Evolutionary conservation across 2,113 vertebrate genomes (phyloP).

Genomic region (Nothocercus julius): DNA sequence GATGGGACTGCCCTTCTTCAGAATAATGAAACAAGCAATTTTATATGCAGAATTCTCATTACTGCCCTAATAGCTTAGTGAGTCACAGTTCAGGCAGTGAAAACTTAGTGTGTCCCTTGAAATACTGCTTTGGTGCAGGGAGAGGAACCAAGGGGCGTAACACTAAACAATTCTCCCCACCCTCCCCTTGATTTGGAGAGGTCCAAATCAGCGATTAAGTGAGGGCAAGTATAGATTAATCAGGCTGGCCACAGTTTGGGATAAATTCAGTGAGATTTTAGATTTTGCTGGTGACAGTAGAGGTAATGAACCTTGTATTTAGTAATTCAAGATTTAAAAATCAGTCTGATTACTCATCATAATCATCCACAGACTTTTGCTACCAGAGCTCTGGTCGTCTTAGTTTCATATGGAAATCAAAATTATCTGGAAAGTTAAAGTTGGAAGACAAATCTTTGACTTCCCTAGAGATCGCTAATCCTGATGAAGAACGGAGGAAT

Average conservation of each 20-base stretch:
- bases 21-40: neutral
- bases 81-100: neutral
- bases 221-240: neutral
- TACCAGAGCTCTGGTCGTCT: neutral
- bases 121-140: too few relatives aligned
- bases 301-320: neutral
- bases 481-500: accelerated
- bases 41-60: neutral
- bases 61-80: neutral
- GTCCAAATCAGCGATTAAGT: neutral
- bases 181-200: neutral
- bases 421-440: neutral
- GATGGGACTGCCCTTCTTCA: neutral
- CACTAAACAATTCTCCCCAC: neutral
- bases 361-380: neutral
- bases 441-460: neutral
- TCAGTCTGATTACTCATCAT: neutral
- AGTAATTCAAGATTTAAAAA: neutral
- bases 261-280: neutral
- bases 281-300: neutral
- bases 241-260: neutral
- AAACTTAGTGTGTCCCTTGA: neutral
- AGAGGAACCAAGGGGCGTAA: neutral
- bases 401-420: neutral
- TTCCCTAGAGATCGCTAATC: neutral